Conservation (phyloP, 2,797 vertebrate species). For the Bucorvus abyssinicus region DNA sequence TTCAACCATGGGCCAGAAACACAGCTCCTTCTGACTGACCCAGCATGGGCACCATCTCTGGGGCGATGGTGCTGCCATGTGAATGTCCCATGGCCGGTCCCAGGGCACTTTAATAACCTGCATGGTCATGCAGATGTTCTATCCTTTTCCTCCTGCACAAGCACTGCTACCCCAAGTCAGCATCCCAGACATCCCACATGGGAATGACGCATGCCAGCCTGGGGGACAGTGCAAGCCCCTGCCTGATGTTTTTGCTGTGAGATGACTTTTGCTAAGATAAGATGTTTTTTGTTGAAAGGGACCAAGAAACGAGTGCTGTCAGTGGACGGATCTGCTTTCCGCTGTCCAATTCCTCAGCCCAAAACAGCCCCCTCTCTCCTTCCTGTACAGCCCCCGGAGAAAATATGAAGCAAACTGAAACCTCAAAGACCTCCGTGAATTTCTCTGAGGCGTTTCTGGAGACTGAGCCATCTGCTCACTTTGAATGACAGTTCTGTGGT, state of each 20-base stretch:
- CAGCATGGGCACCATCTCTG: background rate
- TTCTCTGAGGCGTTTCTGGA: background rate
- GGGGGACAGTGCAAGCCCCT: background rate
- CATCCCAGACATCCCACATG: background rate
- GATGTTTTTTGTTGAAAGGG: background rate
- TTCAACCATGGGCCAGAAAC: background rate
- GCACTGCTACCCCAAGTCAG: background rate
- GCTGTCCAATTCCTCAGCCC: background rate
- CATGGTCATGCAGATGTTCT: background rate
- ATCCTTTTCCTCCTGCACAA: background rate
- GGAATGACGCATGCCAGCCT: rapidly evolving
- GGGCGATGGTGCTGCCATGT: rapidly evolving
- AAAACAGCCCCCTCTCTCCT: background rate
- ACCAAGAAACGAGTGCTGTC: background rate
- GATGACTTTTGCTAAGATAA: background rate
- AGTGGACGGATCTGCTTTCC: background rate
- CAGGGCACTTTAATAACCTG: background rate
- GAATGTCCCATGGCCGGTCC: background rate
- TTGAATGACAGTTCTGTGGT: background rate
- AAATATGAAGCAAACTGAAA: background rate
- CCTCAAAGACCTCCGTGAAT: background rate
- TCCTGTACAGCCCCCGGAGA: background rate
- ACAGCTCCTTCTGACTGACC: background rate
- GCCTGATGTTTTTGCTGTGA: background rate
- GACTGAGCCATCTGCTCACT: background rate